Evolutionary conservation across 2,113 vertebrate genomes (phyloP), one percentile per base, ranked within the genome.

Genomic region (Cynoglossus semilaevis): DNA sequence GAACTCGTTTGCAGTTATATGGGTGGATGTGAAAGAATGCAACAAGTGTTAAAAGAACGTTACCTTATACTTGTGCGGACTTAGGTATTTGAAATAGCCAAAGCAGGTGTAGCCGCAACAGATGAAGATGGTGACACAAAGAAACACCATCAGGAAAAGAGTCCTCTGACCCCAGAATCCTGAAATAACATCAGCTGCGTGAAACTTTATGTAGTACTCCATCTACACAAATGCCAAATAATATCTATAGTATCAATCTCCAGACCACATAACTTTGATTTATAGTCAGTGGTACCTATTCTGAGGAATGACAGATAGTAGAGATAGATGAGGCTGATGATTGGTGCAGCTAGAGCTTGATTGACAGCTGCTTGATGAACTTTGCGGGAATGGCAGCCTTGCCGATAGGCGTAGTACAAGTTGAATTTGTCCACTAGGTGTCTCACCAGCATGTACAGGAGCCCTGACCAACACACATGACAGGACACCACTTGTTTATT

Each of bases 371-470:
- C 91, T 8, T 94, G 85, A 83, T 99, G 96, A 58, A 96, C 94
- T 60, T 91, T 88, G 50, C 87, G 89, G 72, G 96, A 93, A 34
- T 98, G 88, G 63, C 92, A 92, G 41, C 94, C 88, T 0, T 96
- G 96, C 17, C 97, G 88, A 73, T 92, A 99, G 0, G 90, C 91
- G 0, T 94, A 99, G 84, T 92, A 96, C 46, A 99, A 87, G 83
- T 99, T 99, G 67, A 98, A 91, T 68, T 94, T 92, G 85, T 99
- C 96, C 56, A 98, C 96, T 82, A 97, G 45, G 82, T 97, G 92
- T 80, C 95, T 98, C 61, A 99, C 89, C 8, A 94, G 45, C 60
- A 97, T 91, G 81, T 98, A 98, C 63, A 98, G 86, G 54, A 99
- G 87, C 64, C 96, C 96, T 98, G 82, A 43, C 44, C 38, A 16